phyloP scores from a whole-genome alignment of 2,888 invertebrate genomes.

The Noctua comes region DNA sequence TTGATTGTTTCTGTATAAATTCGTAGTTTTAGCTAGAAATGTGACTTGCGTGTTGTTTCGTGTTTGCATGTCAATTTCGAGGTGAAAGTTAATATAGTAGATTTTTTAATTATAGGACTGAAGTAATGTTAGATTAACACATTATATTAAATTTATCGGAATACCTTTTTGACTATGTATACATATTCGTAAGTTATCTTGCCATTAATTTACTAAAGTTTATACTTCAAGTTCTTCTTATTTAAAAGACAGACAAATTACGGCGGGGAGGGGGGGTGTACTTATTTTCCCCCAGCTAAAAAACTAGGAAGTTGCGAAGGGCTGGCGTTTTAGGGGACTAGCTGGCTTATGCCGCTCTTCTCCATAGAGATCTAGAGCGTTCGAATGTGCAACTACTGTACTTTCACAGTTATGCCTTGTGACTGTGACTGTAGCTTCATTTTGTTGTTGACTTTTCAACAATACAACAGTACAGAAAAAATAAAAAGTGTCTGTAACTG shows the following conservation, averaged over 20 bases:
- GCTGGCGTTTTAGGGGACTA: background rate
- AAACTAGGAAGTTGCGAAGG: background rate
- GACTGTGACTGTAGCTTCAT: too few relatives aligned
- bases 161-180: background rate
- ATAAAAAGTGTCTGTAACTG: too few relatives aligned
- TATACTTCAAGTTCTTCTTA: background rate
- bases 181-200: background rate
- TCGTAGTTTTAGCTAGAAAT: slow-evolving; percentile 2
- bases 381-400: too few relatives aligned
- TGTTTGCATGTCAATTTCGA: slow-evolving; percentile 43
- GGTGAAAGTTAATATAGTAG: slow-evolving; percentile 8
- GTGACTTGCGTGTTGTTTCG: slow-evolving; percentile 18
- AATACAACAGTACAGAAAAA: too few relatives aligned
- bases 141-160: background rate
- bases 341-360: background rate
- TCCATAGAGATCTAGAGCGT: too few relatives aligned
- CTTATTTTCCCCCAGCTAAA: background rate
- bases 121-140: background rate
- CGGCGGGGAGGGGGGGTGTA: too few relatives aligned
- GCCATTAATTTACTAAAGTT: background rate
- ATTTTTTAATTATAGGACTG: background rate
- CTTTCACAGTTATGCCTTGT: too few relatives aligned
- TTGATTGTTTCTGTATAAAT: slow-evolving; percentile 31
- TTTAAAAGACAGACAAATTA: background rate
- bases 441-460: too few relatives aligned